Evolutionary conservation across 1,140 invertebrate species (phyloP), one percentile per base, ranked within the genome.

Genomic region (Neelides sp.): DNA sequence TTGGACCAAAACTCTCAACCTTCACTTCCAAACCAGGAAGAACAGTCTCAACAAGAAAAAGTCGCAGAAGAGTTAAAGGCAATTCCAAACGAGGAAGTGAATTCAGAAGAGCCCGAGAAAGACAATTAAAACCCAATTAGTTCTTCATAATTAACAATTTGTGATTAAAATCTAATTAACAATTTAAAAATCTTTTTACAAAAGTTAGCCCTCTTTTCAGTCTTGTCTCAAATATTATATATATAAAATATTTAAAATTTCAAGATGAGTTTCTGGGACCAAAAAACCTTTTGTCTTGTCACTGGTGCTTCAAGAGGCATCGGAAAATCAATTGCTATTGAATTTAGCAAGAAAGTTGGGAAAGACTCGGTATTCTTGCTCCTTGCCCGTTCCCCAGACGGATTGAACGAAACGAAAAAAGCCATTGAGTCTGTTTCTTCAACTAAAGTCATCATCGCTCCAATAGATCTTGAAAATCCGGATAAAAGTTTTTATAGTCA

Each of bases 301-400:
- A 86, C 86, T 8, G 91, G 91, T 23, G 88, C 88, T 0, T 90
- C 85, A 53, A 77, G 81, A 63, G 91, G 91, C 27, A 86, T 95
- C 51, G 91, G 91, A 10, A 73, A 75, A 54, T 73, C 78, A 56
- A 75, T 93, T 41, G 80, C 85, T 22, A 65, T 78, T 15, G 77
- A 80, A 63, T 72, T 89, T 52, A 69, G 80, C 0, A 71, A 74
- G 46, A 62, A 74, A 24, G 65, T 85, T 23, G 69, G 71, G 1
- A 56, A 73, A 2, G 75, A 72, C 19, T 90, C 86, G 1, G 61
- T 78, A 13, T 67, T 89, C 56, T 61, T 91, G n/a, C 68, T 92
- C 1, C 54, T 90, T 23, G 85, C 88, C 10, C 75, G 86, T 59
- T 80, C 78, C 46, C 55, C 74, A 3, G 75, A 48, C 19, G 43